Evolutionary conservation across 2,797 vertebrate species (phyloP), one percentile per base, ranked within the genome.

Genomic region (Cichlasoma orientale): DNA sequence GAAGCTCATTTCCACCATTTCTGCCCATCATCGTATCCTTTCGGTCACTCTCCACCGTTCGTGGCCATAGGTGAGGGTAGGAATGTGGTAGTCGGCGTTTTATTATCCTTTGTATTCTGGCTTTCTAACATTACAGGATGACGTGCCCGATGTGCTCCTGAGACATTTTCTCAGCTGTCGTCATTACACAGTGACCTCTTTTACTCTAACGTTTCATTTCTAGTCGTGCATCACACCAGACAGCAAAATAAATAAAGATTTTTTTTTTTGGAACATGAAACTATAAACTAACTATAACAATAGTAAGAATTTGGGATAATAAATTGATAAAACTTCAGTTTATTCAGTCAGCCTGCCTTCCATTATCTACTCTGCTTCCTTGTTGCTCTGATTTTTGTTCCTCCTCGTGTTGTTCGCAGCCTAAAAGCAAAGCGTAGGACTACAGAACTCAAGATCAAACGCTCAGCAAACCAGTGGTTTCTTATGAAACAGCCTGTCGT

Each of bases 401-500:
- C n/a, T 73, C 14, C 18, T 57, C 41, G 4, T 16, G 4, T 33
- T 59, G 83, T 79, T 81, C 61, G 57, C 44, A 76, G 78, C 25
- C 11, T 68, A 50, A 72, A 75, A 58, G 70, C 68, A 38, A 77
- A 82, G 68, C 61, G 78, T 50, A 58, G 31, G 29, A 7, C 61
- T 25, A 58, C 44, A 33, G 52, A 55, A 25, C 38, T 38, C 5
- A 1, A 90, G 83, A 90, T 90, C 90, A 92, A 93, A 91, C 87
- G 12, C 57, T 79, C 58, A 2, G 44, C 74, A 75, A 83, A 86
- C 50, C 82, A 27, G 83, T 54, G 87, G 83, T 78, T 88, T 75
- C 82, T 83, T 78, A 85, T 91, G 77, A 88, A 92, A 93, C 86
- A 80, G 87, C 86, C 77, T 79, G 82, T 88, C 44, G 72, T 82